These are phyloP conservation scores for Diadegma fenestrale DNA, from an alignment of 2,888 invertebrate genomes.

Conservation along the genomic window DNA sequence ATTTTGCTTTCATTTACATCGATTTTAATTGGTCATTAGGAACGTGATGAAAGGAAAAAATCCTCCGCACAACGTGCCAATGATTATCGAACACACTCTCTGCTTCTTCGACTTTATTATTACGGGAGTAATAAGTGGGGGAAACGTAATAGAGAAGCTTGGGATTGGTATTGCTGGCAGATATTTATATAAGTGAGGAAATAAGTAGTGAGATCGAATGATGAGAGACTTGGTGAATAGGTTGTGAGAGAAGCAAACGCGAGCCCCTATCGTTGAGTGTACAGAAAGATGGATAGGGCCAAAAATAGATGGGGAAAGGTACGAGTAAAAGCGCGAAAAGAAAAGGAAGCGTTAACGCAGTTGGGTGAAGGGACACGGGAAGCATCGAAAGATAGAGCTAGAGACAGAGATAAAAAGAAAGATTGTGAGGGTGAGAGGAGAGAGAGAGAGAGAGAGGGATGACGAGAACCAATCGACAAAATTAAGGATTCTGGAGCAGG, in stretches of 20 bases:
- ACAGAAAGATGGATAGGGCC: constrained; percentile 52
- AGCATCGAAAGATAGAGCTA: constrained; percentile 17
- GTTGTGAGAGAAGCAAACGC: constrained; percentile 44
- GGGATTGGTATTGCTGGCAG: constrained; percentile 1
- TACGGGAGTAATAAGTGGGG: background rate
- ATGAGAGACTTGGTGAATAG: constrained; percentile 49
- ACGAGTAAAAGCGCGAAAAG: constrained; percentile 26
- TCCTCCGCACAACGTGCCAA: background rate
- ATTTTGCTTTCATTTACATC: background rate
- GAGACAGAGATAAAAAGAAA: background rate
- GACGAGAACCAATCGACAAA: constrained; percentile 77
- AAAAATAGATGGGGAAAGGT: constrained; percentile 41
- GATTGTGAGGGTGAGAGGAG: constrained; percentile 50
- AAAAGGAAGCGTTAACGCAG: constrained; percentile 46
- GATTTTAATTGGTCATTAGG: background rate
- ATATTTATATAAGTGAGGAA: constrained; percentile 13
- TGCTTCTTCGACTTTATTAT: constrained; percentile 2
- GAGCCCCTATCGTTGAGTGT: constrained; percentile 17
- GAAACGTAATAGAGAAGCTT: constrained; percentile 19
- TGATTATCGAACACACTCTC: background rate
- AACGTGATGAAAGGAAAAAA: background rate
- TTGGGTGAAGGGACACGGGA: constrained; percentile 27
- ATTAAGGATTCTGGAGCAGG: constrained; percentile 80
- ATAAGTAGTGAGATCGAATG: constrained; percentile 62
- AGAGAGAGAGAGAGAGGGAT: constrained; percentile 64